Base-by-base conservation (phyloP, 2,888 invertebrate genomes). In the Boloria euphrosyne region DNA sequence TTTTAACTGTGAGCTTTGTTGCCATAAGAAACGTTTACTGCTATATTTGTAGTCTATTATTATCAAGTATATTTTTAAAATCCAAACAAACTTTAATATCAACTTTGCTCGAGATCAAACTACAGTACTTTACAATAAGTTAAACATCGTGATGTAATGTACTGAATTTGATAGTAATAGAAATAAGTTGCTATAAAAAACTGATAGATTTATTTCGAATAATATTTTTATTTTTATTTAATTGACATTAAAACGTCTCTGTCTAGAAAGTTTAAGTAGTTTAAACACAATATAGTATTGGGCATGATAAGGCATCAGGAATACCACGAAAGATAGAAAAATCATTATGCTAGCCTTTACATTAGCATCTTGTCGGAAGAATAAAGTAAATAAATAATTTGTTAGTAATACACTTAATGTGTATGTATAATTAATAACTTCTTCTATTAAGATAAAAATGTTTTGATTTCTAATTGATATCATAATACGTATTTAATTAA, bases 1-100 rank as follows among this genome's bases (percentile, higher is more conserved):
- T 59, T 31, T 49, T 49, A 59, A 49, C 59, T 49, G 13, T 59
- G 49, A 59, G 47, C 59, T 59, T 49, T 59, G 49, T 59, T 49
- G 6, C 51, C n/a, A n/a, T 47, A 13, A 16, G 16, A 47, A 14
- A 47, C 7, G n/a, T n/a, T 47, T 47, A n/a, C 13, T n/a, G 13
- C 10, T n/a, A 4, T 14, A 38, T 47, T 16, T n/a, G 13, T 4
- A 4, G n/a, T 47, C n/a, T n/a, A 13, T 5, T 47, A n/a, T n/a
- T n/a, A 13, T 47, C 3, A 47, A n/a, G 47, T 47, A 1, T 13
- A 16, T 6, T 47, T 47, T 47, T 16, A 47, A 47, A 16, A 13
- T 47, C 16, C 3, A 16, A 5, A 1, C n/a, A 47, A 16, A 6
- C 47, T 47, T 47, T 13, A 47, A n/a, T 47, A 6, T 16, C 6